Base-by-base conservation (phyloP, 2,888 invertebrate genomes). In the Drosophila suboccidentalis region DNA sequence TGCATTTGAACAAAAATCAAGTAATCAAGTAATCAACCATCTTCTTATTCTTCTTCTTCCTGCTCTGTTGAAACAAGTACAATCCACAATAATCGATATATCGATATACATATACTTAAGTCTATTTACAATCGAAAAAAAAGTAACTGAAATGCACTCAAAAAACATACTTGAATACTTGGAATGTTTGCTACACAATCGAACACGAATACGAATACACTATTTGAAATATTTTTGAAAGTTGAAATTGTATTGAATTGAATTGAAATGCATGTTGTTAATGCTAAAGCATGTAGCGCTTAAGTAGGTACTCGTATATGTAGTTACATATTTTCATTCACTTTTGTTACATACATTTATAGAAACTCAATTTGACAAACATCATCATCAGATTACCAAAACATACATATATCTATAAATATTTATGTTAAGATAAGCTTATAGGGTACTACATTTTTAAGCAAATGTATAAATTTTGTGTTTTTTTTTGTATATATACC, bases 281-380 rank as follows among this genome's bases (percentile, higher is more conserved):
- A 86, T 90, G 85, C 86, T 84, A 79, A 80, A 90, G 86, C 86
- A 90, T 87, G 86, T 87, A 87, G 90, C 88, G 86, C 86, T 87
- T 87, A 87, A 87, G 89, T 87, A 88, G 90, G 80, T 71, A 76
- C 71, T 80, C 71, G 65, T 77, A 77, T 80, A 50, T 71, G 87
- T 84, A 89, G 84, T 78, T 55, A 72, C 63, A 87, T 86, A 87
- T 83, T 78, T 78, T 67, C 81, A 53, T 72, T 72, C 55, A 60
- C 78, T 82, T 89, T 80, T 89, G 84, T 85, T 85, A 89, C 88
- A 89, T 85, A 85, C 89, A 85, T 85, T 87, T 89, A 87, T 85
- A 85, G 74, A 63, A 49, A 11, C 3, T 49, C 61, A 47, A 44
- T 43, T 43, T n/a, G n/a, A n/a, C n/a, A n/a, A n/a, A n/a, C n/a